These are phyloP conservation scores for Heliconius aoede DNA, from an alignment of 2,888 invertebrate genomes.

Conservation along the genomic window DNA sequence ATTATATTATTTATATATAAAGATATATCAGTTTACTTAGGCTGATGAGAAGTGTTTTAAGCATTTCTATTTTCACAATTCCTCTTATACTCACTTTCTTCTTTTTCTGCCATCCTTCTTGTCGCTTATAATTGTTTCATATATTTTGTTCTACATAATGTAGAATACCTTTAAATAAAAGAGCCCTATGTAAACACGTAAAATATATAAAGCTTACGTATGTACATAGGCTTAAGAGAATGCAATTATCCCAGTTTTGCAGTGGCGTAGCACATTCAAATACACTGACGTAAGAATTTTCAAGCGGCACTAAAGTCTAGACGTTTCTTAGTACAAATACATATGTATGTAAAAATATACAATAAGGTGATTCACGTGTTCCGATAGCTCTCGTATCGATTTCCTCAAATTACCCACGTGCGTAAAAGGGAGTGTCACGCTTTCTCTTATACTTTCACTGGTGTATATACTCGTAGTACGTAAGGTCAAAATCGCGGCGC, in stretches of 20 bases:
- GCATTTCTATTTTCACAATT: not conserved
- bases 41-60: too few relatives aligned
- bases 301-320: not conserved
- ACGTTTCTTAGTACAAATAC: not conserved
- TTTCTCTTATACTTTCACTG: conserved; percentile 67
- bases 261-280: not conserved
- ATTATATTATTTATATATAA: not conserved
- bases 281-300: conserved; percentile 5
- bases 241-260: not conserved
- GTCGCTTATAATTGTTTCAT: not conserved
- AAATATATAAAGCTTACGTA: not conserved
- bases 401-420: conserved; percentile 46
- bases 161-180: not conserved
- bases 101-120: not conserved
- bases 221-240: not conserved
- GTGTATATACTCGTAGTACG: conserved; percentile 60
- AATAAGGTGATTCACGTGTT: conserved; percentile 26
- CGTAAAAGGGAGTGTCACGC: conserved; percentile 57
- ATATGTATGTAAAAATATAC: conserved; percentile 21
- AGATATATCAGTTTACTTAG: not conserved
- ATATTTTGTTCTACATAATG: not conserved
- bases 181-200: not conserved
- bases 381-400: conserved; percentile 44
- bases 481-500: conserved; percentile 56
- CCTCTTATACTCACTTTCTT: not conserved